phyloP scores from a whole-genome alignment of 2,888 invertebrate species.

The Hesperia comma region DNA sequence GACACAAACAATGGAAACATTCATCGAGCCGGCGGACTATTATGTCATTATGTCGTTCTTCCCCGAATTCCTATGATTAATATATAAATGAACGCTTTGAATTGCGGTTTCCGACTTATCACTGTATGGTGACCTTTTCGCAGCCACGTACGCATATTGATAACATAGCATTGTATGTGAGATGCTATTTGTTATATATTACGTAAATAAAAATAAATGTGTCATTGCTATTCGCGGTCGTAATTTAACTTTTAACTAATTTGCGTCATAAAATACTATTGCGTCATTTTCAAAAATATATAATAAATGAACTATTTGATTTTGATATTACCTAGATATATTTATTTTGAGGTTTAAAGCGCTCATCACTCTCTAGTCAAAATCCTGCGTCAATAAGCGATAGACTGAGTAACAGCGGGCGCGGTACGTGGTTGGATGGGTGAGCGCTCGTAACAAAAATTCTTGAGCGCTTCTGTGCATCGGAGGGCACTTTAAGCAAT shows the following conservation, averaged over 20 bases:
- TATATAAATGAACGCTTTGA: conserved; percentile 12
- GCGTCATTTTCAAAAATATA: neutral
- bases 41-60: conserved; percentile 9
- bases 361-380: too few species aligned
- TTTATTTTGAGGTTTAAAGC: too few species aligned
- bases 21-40: neutral
- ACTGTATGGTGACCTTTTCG: conserved; percentile 1
- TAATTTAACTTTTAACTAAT: neutral
- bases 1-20: conserved; percentile 4
- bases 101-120: conserved; percentile 7
- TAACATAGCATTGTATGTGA: neutral
- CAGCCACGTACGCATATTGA: conserved; percentile 1
- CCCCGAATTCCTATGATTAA: conserved; percentile 7
- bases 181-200: neutral
- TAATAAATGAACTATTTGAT: too few species aligned
- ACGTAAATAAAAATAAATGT: neutral
- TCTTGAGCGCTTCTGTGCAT: too few species aligned
- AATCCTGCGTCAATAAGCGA: too few species aligned
- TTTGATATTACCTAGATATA: too few species aligned
- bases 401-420: too few species aligned
- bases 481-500: too few species aligned
- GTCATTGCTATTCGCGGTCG: neutral
- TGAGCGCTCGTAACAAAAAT: too few species aligned
- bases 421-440: too few species aligned
- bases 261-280: neutral